Evolutionary conservation across 2,888 invertebrate species (phyloP), one percentile per base, ranked within the genome.

Genomic region (Drosophila mimetica): DNA sequence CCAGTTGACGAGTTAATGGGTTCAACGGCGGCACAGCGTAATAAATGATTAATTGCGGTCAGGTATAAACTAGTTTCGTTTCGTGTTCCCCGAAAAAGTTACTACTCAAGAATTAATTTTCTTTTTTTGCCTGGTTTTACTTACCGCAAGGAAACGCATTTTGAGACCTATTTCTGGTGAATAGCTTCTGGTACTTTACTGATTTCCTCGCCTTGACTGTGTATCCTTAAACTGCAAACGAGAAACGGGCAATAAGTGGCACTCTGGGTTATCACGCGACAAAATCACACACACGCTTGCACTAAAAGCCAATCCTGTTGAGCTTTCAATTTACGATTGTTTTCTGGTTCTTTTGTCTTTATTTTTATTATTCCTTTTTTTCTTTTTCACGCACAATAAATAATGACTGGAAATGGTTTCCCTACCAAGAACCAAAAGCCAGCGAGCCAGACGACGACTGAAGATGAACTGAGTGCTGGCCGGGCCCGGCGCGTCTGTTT

Each of bases 401-500:
- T 42, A 74, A 14, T 28, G 44, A 52, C 36, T 44, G 37, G 14
- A 34, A 47, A 13, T 25, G 55, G 63, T 52, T 66, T 79, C 75
- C 59, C 64, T 57, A 76, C 69, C 60, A 61, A 83, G 86, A 89
- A 89, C 86, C 86, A 88, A 89, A 22, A 54, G 42, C 60, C 60
- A 60, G 63, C 63, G 51, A 64, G 84, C 89, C 86, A 82, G 87
- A 80, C 90, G 88, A 88, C 89, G 87, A 81, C 89, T 85, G 78
- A 87, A 86, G 88, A 90, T 89, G 86, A 89, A 91, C 91, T 91
- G 91, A 89, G 76, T 88, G 80, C 77, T 87, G 87, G 79, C 83
- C 79, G 83, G 77, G 80, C 75, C 83, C 79, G 78, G 78, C 79
- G 67, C 48, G 70, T 70, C 71, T 54, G 90, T 90, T 91, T 91